phyloP scores from a whole-genome alignment of 2,888 invertebrate genomes.

The Hirudinaria manillensis region DNA sequence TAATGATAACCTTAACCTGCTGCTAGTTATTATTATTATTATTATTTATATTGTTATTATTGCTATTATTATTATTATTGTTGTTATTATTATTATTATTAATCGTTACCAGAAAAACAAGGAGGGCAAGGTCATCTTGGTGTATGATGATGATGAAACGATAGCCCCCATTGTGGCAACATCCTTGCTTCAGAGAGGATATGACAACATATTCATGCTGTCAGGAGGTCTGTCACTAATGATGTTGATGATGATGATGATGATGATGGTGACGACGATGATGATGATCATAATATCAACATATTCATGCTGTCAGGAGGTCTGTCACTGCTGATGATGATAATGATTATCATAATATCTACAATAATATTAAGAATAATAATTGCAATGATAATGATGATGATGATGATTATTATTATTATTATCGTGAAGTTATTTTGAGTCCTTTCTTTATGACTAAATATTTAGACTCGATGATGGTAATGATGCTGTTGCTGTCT shows the following conservation, averaged over 20 bases:
- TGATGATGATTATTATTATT: constrained; percentile 23
- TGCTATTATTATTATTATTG: not conserved
- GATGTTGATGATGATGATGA: constrained; percentile 15
- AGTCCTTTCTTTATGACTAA: too few relatives aligned
- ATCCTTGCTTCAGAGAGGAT: constrained; percentile 56
- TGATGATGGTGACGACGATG: constrained; percentile 21
- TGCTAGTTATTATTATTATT: not conserved
- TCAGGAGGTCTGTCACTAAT: constrained; percentile 53
- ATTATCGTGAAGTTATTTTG: too few relatives aligned
- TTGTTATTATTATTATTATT: not conserved
- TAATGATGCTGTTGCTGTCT: too few relatives aligned
- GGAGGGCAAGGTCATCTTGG: constrained; percentile 54
- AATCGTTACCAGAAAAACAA: constrained; percentile 52
- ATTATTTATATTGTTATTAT: not conserved
- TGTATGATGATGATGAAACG: constrained; percentile 57
- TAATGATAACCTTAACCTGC: too few relatives aligned
- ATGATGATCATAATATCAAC: constrained; percentile 6
- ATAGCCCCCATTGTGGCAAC: constrained; percentile 52
- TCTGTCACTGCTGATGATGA: not conserved
- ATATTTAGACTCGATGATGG: too few relatives aligned
- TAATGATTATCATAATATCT: not conserved
- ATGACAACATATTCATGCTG: constrained; percentile 57
- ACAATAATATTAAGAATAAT: too few relatives aligned
- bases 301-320: not conserved
- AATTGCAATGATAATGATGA: constrained; percentile 13